A percentile compares a stretch with the other conserved stretches of the same genome.
Evolutionary conservation across 2,888 invertebrate genomes (phyloP).

Genomic region (Drosophila neotestacea): DNA sequence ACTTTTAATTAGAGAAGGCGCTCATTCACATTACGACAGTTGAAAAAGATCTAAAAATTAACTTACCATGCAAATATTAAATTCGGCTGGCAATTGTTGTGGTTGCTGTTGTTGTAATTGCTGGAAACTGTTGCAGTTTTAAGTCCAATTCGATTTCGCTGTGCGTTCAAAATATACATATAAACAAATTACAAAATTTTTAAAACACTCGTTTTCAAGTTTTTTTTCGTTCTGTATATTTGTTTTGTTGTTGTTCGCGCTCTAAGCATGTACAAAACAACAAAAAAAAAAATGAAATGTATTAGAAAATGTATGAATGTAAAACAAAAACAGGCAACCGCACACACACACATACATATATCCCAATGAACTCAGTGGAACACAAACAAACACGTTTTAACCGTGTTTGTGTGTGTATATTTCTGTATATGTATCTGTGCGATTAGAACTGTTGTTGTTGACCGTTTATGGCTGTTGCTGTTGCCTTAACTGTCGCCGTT

Average conservation of each 20-base stretch:
- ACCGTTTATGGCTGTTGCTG: conserved; percentile 28
- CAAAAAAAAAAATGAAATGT: conserved; percentile 16
- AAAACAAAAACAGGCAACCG: conserved; percentile 8
- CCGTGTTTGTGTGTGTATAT: conserved; percentile 26
- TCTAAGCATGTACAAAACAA: conserved; percentile 33
- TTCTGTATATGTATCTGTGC: conserved; percentile 29
- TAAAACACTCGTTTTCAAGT: conserved; percentile 15
- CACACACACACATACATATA: conserved; percentile 15
- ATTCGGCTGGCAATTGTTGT: conserved; percentile 14
- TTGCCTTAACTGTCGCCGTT: conserved; percentile 28
- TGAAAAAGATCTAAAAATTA: background rate
- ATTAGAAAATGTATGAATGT: conserved; percentile 45
- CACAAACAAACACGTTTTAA: conserved; percentile 58
- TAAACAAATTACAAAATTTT: conserved; percentile 21
- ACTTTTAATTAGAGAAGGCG: background rate
- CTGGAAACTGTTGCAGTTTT: conserved; percentile 16
- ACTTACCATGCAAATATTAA: conserved; percentile 47
- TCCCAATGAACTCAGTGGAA: conserved; percentile 35
- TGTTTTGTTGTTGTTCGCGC: conserved; percentile 25
- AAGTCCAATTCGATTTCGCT: conserved; percentile 36
- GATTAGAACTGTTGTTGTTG: conserved; percentile 69
- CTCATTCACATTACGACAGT: background rate
- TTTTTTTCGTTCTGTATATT: conserved; percentile 25
- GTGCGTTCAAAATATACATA: conserved; percentile 8
- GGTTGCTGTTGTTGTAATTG: conserved; percentile 24